phyloP scores from a whole-genome alignment of 1,140 invertebrate species.

The Pseudoatta argentina region DNA sequence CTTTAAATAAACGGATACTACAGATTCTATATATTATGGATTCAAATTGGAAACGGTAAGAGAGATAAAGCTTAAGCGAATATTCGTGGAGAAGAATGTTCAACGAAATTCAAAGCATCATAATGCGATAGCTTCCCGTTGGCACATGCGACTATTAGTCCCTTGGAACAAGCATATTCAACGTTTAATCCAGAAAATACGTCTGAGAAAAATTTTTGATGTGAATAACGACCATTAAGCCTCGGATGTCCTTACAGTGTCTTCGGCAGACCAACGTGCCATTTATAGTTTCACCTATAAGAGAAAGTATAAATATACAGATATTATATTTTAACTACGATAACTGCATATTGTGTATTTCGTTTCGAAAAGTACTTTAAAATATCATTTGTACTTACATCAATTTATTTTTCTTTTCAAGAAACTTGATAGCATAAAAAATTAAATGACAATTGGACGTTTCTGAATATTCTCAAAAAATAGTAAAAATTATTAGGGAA shows the following conservation, averaged over 20 bases:
- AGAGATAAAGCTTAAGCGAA: slow-evolving; percentile 28
- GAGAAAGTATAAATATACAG: slow-evolving; percentile 9
- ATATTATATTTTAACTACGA: slow-evolving; percentile 19
- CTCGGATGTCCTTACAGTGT: slow-evolving; percentile 88
- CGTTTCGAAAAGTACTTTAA: not conserved
- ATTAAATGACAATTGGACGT: not conserved
- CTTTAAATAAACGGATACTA: not conserved
- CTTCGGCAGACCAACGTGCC: slow-evolving; percentile 89
- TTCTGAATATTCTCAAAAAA: slow-evolving; percentile 4
- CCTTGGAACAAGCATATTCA: slow-evolving; percentile 32
- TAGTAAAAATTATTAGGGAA: not conserved
- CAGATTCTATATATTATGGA: slow-evolving; percentile 13
- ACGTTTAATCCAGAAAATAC: slow-evolving; percentile 82
- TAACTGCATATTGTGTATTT: not conserved
- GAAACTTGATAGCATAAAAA: not conserved
- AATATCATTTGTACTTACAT: not conserved
- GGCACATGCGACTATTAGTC: slow-evolving; percentile 66
- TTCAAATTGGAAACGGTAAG: slow-evolving; percentile 8
- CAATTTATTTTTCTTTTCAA: not conserved
- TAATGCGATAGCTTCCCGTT: slow-evolving; percentile 50
- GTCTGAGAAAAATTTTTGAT: slow-evolving; percentile 82
- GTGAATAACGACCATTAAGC: slow-evolving; percentile 87
- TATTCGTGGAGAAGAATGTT: not conserved
- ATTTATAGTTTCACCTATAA: slow-evolving; percentile 87
- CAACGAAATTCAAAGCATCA: not conserved